Evolutionary conservation across 1,140 invertebrate genomes (phyloP).

Genomic region (Apis dorsata): DNA sequence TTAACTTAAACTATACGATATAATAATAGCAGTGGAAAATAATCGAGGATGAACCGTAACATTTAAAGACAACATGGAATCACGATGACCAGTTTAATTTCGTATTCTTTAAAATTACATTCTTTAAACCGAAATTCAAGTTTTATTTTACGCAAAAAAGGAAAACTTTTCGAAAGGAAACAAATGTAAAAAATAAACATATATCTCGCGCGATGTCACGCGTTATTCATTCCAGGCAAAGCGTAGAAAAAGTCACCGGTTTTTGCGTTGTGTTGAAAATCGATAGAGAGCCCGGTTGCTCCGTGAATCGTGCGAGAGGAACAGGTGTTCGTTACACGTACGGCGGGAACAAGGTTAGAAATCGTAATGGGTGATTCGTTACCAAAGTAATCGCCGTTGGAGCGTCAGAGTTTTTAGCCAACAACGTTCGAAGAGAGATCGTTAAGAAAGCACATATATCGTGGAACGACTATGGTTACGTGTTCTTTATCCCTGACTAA

Average conservation of each 20-base stretch:
- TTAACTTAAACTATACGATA: too few species aligned
- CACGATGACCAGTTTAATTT: too few species aligned
- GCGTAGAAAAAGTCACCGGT: neutral
- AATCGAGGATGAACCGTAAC: too few species aligned
- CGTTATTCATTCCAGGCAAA: neutral
- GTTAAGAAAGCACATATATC: constrained; percentile 3
- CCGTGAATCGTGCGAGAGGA: neutral
- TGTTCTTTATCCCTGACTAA: constrained; percentile 28
- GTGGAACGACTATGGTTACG: neutral
- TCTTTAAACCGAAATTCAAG: too few species aligned
- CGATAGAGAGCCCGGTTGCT: neutral
- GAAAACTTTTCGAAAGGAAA: too few species aligned
- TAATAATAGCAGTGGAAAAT: too few species aligned
- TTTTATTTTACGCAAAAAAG: too few species aligned
- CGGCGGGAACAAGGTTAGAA: neutral
- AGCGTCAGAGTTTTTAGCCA: neutral
- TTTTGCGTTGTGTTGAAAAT: neutral
- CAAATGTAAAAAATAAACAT: neutral
- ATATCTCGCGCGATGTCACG: neutral
- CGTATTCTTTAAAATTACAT: too few species aligned
- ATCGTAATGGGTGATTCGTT: neutral
- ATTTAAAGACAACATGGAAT: too few species aligned
- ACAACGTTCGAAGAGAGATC: neutral
- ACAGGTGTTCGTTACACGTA: neutral
- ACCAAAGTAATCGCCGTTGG: neutral